Base-by-base conservation (phyloP, 1,140 invertebrate species). In the Scaptomyza hsui region DNA sequence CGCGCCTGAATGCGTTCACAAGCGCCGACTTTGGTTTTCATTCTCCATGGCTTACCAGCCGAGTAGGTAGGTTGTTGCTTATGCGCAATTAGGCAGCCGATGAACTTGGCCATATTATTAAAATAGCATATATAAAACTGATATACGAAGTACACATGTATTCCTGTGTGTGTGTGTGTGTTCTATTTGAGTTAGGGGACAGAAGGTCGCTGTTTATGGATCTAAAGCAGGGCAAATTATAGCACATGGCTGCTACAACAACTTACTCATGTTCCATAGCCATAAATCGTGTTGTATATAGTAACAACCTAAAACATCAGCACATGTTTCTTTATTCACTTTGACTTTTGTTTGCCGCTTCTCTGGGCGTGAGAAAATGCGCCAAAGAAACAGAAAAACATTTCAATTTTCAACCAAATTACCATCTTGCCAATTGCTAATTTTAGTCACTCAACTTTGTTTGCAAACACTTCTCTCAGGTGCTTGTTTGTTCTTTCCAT, bases 1-100 rank as follows among this genome's bases (percentile, higher is more conserved):
- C 32, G 35, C 39, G 71, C 59, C 29, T 63, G 44, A 57, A 26
- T 70, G 65, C 39, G 37, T 53, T 49, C 16, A 51, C 10, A 69
- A 47, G 45, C 56, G 42, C 13, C 12, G 51, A 21, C 41, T 63
- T 7, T 13, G 26, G 24, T 32, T 41, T 19, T n/a, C 4, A 13
- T 37, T 29, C 16, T n/a, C 1, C 16, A 6, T 29, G 62, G 26
- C n/a, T n/a, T 16, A 16, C 7, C 37, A 19, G 4, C 6, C 19
- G 45, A 69, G 59, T 47, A 37, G 53, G 16, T 70, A 19, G 48
- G 52, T 44, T 42, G 42, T 42, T 64, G 51, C 65, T 73, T 63
- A 74, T 74, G 65, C 65, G 65, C 71, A 70, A 74, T 74, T 74
- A 74, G 52, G 59, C 71, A 74, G 52, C 57, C 41, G 57, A 62